These are phyloP conservation scores for Lumbricus terrestris DNA, from an alignment of 2,888 invertebrate species.

Conservation along the genomic window DNA sequence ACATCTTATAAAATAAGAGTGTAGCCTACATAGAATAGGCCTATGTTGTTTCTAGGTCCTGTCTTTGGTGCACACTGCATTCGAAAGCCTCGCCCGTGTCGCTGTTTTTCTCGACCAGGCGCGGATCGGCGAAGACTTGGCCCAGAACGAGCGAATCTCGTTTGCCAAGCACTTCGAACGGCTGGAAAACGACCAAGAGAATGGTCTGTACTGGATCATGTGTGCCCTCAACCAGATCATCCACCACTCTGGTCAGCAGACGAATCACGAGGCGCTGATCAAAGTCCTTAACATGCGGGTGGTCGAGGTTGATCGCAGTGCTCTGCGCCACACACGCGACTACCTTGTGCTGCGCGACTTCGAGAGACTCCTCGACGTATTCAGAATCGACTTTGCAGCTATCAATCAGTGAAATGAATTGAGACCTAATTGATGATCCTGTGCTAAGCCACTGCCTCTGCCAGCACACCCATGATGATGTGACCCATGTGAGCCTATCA, in stretches of 20 bases:
- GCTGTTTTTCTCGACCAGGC: slow-evolving; percentile 19
- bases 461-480: background rate
- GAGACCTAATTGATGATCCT: no score
- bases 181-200: slow-evolving; percentile 4
- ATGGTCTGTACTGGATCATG: slow-evolving; percentile 16
- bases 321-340: slow-evolving; percentile 19
- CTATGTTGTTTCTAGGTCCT: background rate
- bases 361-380: background rate
- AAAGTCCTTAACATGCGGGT: background rate
- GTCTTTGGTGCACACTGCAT: background rate
- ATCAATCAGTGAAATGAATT: background rate
- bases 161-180: slow-evolving; percentile 13
- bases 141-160: background rate
- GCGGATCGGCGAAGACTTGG: background rate
- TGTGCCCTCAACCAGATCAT: slow-evolving; percentile 14
- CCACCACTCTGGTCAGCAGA: background rate
- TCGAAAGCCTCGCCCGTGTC: slow-evolving; percentile 13
- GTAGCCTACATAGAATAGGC: no score
- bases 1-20: background rate
- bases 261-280: background rate
- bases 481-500: no score
- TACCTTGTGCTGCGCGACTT: slow-evolving; percentile 17
- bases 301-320: background rate
- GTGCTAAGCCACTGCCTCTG: background rate
- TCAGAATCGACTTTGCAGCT: slow-evolving; percentile 21